Conservation (phyloP, 1,140 invertebrate genomes). For the Chelonus insularis region DNA sequence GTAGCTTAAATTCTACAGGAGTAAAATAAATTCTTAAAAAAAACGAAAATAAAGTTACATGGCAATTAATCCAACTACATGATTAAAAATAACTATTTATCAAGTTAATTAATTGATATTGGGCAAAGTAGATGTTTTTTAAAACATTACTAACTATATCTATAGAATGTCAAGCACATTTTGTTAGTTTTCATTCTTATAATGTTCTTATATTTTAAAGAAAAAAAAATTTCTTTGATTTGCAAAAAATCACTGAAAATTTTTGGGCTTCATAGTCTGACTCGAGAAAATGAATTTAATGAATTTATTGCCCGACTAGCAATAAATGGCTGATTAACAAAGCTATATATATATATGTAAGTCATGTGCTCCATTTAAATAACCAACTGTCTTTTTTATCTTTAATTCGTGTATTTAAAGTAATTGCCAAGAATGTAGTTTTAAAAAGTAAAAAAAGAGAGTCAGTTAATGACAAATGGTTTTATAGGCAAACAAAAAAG, state of each 20-base stretch:
- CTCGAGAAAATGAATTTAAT: too few species aligned
- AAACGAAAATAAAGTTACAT: too few species aligned
- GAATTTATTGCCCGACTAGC: too few species aligned
- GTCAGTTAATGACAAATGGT: background rate
- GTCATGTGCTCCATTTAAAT: too few species aligned
- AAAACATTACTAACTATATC: background rate
- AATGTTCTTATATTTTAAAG: background rate
- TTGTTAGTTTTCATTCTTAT: slow-evolving; percentile 6
- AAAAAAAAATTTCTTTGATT: too few species aligned
- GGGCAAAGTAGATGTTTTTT: background rate
- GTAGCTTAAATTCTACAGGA: slow-evolving; percentile 18
- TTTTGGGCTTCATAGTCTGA: too few species aligned
- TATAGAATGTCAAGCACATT: slow-evolving; percentile 6
- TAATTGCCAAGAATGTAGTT: too few species aligned
- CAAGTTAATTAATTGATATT: background rate
- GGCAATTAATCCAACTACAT: too few species aligned
- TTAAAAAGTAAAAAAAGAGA: background rate
- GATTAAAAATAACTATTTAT: background rate
- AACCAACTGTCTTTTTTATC: too few species aligned
- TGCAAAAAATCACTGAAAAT: background rate
- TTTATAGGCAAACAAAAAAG: slow-evolving; percentile 6
- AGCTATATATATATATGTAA: too few species aligned
- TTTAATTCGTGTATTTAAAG: too few species aligned
- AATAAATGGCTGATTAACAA: too few species aligned
- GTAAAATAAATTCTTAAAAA: slow-evolving; percentile 9